phyloP scores from a whole-genome alignment of 2,113 vertebrate species.

The Irena cyanogastra region DNA sequence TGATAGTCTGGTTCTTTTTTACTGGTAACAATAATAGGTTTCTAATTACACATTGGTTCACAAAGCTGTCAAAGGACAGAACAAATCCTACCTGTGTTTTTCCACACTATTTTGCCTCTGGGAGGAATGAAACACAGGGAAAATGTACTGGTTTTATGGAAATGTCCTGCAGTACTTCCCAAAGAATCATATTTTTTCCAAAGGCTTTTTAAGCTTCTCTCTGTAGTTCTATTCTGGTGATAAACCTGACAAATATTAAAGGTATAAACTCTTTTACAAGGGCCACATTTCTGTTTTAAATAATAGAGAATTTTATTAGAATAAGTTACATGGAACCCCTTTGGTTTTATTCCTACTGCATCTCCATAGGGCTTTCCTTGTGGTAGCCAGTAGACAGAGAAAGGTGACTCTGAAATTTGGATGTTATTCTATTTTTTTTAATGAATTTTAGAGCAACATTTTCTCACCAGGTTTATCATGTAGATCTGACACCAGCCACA shows the following conservation, averaged over 20 bases:
- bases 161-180: not conserved
- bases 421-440: not conserved
- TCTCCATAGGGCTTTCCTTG: not conserved
- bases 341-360: not conserved
- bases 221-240: not conserved
- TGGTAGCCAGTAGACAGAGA: not conserved
- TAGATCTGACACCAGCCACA: not conserved
- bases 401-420: not conserved
- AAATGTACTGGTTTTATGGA: not conserved
- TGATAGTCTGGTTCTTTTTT: not conserved
- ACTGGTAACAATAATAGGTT: not conserved
- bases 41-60: not conserved
- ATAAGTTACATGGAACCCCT: not conserved
- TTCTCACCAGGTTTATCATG: not conserved
- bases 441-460: not conserved
- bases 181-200: not conserved
- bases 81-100: not conserved
- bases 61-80: not conserved
- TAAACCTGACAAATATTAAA: not conserved
- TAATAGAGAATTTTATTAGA: not conserved
- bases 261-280: not conserved
- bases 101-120: not conserved
- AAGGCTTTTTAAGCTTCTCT: not conserved
- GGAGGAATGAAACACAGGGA: not conserved
- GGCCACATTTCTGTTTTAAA: not conserved